These are phyloP conservation scores for Plectus sambesii DNA, from an alignment of 1,140 invertebrate genomes.

Conservation along the genomic window DNA sequence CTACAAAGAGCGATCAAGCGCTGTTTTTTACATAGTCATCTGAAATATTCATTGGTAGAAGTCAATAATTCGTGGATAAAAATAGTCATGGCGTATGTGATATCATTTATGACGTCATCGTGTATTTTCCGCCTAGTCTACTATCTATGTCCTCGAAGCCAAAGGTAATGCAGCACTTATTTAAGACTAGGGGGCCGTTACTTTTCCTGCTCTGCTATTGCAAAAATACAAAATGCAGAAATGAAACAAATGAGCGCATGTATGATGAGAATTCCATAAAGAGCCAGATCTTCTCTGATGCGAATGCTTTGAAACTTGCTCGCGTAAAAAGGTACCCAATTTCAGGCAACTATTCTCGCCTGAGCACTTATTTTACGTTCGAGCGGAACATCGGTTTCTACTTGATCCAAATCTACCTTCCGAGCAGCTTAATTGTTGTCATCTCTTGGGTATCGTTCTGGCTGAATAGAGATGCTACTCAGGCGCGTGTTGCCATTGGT, in stretches of 20 bases:
- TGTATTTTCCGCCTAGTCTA: too few species aligned
- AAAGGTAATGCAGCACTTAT: background rate
- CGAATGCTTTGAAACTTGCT: constrained; percentile 6
- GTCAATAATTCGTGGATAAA: background rate
- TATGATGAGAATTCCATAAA: too few species aligned
- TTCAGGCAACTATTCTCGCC: constrained; percentile 87
- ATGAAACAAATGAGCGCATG: too few species aligned
- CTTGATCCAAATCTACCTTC: constrained; percentile 97
- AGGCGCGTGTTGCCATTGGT: constrained; percentile 84
- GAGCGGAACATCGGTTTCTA: constrained; percentile 97
- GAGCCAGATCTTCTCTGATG: constrained; percentile 2
- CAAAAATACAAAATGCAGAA: too few species aligned
- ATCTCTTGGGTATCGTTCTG: constrained; percentile 62
- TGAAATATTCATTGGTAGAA: too few species aligned
- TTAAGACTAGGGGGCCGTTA: too few species aligned
- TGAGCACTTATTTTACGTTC: constrained; percentile 95
- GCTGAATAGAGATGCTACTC: constrained; percentile 83
- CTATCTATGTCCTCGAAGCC: too few species aligned
- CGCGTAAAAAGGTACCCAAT: constrained; percentile 14
- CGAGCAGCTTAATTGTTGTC: constrained; percentile 78
- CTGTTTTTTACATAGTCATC: too few species aligned
- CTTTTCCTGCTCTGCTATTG: constrained; percentile 3
- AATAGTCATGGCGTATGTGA: too few species aligned
- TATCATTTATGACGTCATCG: too few species aligned
- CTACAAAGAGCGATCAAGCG: too few species aligned